phyloP scores from a whole-genome alignment of 1,140 invertebrate species.

The Caerostris extrusa region DNA sequence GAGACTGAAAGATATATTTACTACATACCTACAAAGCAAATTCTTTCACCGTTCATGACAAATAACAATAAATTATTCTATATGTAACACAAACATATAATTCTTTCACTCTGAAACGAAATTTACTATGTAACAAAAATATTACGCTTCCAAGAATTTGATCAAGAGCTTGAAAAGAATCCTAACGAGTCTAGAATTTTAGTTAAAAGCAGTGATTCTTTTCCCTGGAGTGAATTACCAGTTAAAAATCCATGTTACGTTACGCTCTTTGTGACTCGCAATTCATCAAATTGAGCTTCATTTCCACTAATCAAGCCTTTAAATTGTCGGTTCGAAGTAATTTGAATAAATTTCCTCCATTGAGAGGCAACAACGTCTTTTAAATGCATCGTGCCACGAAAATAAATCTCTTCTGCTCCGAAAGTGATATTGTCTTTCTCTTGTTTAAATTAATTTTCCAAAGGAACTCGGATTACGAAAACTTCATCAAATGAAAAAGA shows the following conservation, averaged over 20 bases:
- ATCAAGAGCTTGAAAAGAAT: slow-evolving; percentile 10
- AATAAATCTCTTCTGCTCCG: slow-evolving; percentile 33
- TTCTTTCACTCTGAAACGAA: background rate
- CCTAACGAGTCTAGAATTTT: background rate
- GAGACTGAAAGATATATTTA: background rate
- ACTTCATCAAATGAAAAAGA: slow-evolving; percentile 16
- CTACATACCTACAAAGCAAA: background rate
- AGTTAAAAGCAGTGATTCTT: background rate
- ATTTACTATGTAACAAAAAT: background rate
- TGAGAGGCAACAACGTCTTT: slow-evolving; percentile 5
- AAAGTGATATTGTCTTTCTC: background rate
- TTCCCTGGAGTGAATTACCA: slow-evolving; percentile 20
- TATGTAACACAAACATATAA: background rate
- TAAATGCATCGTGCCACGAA: slow-evolving; percentile 30
- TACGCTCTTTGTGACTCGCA: slow-evolving; percentile 17
- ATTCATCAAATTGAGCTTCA: slow-evolving; percentile 50
- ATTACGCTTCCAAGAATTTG: background rate
- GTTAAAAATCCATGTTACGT: slow-evolving; percentile 18
- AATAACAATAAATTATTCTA: background rate
- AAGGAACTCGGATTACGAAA: slow-evolving; percentile 22
- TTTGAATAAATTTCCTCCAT: slow-evolving; percentile 59
- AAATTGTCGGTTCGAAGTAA: slow-evolving; percentile 44
- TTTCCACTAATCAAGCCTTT: slow-evolving; percentile 63
- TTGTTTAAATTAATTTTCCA: slow-evolving; percentile 48
- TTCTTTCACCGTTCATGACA: background rate